phyloP scores from a whole-genome alignment of 1,140 invertebrate genomes.

The Bombus turneri region DNA sequence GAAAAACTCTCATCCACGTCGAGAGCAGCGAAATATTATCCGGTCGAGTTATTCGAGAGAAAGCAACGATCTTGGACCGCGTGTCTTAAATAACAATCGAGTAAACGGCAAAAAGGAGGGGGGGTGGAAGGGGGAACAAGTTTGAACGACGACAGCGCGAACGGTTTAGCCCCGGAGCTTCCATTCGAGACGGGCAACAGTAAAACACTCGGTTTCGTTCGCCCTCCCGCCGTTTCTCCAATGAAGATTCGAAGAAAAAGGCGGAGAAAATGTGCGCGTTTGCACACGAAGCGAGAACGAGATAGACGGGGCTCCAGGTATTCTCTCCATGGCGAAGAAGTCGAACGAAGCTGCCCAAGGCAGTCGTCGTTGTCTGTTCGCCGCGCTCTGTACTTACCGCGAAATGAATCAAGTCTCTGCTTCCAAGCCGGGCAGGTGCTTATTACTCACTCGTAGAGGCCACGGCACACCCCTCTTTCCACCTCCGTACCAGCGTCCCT shows the following conservation, averaged over 20 bases:
- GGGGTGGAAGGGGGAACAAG: background rate
- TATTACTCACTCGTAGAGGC: conserved; percentile 78
- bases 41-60: background rate
- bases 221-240: background rate
- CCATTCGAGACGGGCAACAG: background rate
- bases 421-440: conserved; percentile 81
- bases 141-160: conserved; percentile 13
- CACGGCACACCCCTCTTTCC: conserved; percentile 22
- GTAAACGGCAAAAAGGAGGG: background rate
- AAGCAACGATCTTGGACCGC: background rate
- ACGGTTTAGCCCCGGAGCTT: conserved; percentile 39
- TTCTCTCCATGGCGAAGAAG: conserved; percentile 49
- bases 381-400: conserved; percentile 81
- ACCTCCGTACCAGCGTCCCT: conserved; percentile 7
- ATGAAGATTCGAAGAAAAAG: conserved; percentile 30
- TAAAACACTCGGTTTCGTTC: conserved; percentile 26
- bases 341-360: conserved; percentile 75
- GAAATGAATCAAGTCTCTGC: conserved; percentile 82
- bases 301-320: conserved; percentile 23
- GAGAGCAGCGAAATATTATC: background rate
- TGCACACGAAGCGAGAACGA: conserved; percentile 6
- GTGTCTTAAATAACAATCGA: conserved; percentile 19
- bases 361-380: conserved; percentile 67
- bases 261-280: conserved; percentile 30
- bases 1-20: background rate